phyloP scores from a whole-genome alignment of 1,140 invertebrate species.

The Drosophila bifasciata region DNA sequence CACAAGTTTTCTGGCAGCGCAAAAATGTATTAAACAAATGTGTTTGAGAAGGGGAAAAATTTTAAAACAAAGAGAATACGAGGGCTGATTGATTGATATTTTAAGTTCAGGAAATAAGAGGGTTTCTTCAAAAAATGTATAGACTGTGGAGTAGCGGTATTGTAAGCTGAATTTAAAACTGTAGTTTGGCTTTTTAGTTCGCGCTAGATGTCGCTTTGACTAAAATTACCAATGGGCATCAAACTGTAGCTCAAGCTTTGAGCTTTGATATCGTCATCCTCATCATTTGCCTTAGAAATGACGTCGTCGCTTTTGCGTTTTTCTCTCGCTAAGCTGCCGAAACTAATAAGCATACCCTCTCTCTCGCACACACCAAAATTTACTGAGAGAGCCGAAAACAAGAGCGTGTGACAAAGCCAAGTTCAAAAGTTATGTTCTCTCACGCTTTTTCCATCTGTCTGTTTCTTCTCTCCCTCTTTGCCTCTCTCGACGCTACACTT shows the following conservation, averaged over 20 bases:
- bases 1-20: constrained; percentile 1
- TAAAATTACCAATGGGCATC: neutral
- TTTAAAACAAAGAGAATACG: constrained; percentile 1
- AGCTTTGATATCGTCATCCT: neutral
- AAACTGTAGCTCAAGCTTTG: constrained; percentile 40
- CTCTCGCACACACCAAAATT: constrained; percentile 13
- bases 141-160: too few relatives aligned
- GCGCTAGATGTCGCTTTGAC: constrained; percentile 38
- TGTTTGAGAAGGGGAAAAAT: constrained; percentile 27
- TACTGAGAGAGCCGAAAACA: neutral
- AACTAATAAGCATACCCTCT: constrained; percentile 45
- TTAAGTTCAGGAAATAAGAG: neutral
- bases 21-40: constrained; percentile 47
- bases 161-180: constrained; percentile 9
- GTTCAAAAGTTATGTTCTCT: constrained; percentile 60
- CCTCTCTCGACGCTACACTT: neutral
- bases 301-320: constrained; percentile 38
- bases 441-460: constrained; percentile 14
- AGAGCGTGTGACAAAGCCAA: constrained; percentile 64
- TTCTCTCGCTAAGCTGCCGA: constrained; percentile 36
- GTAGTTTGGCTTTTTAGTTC: neutral
- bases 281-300: constrained; percentile 12
- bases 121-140: neutral
- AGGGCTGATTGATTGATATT: constrained; percentile 8
- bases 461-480: constrained; percentile 1